Evolutionary conservation across 2,888 invertebrate genomes (phyloP), one percentile per base, ranked within the genome.

Genomic region (Griposia aprilina): DNA sequence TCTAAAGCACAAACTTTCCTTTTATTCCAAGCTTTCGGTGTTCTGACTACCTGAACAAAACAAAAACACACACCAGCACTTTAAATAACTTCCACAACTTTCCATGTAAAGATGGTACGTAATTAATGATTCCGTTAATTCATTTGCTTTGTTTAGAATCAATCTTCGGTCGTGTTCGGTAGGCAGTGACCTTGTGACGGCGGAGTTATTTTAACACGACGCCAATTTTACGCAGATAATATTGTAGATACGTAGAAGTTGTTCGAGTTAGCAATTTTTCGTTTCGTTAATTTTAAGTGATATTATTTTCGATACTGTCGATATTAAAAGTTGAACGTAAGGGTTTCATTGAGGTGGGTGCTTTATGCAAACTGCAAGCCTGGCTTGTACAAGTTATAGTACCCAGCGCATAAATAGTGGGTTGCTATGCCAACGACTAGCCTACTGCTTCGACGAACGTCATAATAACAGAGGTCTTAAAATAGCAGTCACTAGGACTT

Each of bases 181-280:
- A 74, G 48, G 82, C 81, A 66, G 63, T 87, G 87, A 82, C 87
- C 87, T 87, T 87, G 87, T 81, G 69, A 48, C 76, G 78, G 65
- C 75, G 76, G 59, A 59, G 81, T 87, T 87, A 85, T 88, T 88
- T 87, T 78, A 80, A 83, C 80, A 79, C 74, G 75, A 80, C 66
- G 74, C 79, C 69, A 78, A 79, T 77, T 81, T 82, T 72, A 69
- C 78, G 76, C 23, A 74, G 59, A 85, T 87, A 72, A 75, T 68
- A n/a, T 63, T 62, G 48, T 63, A 69, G 59, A 75, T 78, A 73
- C 78, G 62, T 52, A 59, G 48, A 26, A 55, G 23, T 63, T 59
- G 50, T 13, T 59, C 50, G 71, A 81, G 41, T 67, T 76, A 63
- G 30, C 26, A 50, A 57, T 63, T 71, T 69, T 57, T 83, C 41